Percentiles rank a stretch among this genome's conserved stretches.
Conservation (phyloP, 2,888 invertebrate species). For the Apamea crenata region DNA sequence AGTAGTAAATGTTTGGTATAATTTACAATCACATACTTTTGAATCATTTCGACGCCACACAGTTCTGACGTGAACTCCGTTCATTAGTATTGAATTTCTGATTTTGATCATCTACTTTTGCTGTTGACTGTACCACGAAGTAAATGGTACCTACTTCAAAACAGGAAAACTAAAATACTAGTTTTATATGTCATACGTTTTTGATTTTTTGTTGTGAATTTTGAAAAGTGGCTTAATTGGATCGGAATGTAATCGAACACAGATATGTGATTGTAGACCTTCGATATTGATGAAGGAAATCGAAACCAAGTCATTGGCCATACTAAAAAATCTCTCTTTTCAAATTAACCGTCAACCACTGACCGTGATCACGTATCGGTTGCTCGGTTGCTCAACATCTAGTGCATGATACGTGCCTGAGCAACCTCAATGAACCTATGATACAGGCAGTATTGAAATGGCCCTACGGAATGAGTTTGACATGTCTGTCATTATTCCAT, state of each 20-base stretch:
- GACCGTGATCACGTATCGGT: slow-evolving; percentile 58
- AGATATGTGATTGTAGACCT: slow-evolving; percentile 16
- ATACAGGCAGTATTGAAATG: slow-evolving; percentile 40
- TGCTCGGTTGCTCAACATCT: slow-evolving; percentile 48
- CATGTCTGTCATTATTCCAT: slow-evolving; percentile 31
- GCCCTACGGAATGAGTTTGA: slow-evolving; percentile 44
- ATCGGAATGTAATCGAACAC: not conserved
- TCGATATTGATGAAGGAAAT: slow-evolving; percentile 24
- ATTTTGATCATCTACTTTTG: too few relatives aligned
- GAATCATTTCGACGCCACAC: too few relatives aligned
- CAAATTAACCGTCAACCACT: slow-evolving; percentile 41
- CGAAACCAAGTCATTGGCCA: slow-evolving; percentile 50
- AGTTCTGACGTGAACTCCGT: too few relatives aligned
- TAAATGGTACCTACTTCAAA: not conserved
- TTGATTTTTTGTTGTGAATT: not conserved
- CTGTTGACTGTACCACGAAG: not conserved
- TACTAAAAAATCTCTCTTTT: slow-evolving; percentile 58
- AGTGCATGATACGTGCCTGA: slow-evolving; percentile 59
- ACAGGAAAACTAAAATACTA: not conserved
- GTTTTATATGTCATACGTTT: not conserved
- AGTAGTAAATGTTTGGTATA: too few relatives aligned
- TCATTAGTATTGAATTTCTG: too few relatives aligned
- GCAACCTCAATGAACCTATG: slow-evolving; percentile 31
- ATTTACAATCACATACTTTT: too few relatives aligned
- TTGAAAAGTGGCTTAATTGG: not conserved